These are phyloP conservation scores for Coturnix japonica DNA, from an alignment of 2,113 vertebrate species.

Conservation along the genomic window DNA sequence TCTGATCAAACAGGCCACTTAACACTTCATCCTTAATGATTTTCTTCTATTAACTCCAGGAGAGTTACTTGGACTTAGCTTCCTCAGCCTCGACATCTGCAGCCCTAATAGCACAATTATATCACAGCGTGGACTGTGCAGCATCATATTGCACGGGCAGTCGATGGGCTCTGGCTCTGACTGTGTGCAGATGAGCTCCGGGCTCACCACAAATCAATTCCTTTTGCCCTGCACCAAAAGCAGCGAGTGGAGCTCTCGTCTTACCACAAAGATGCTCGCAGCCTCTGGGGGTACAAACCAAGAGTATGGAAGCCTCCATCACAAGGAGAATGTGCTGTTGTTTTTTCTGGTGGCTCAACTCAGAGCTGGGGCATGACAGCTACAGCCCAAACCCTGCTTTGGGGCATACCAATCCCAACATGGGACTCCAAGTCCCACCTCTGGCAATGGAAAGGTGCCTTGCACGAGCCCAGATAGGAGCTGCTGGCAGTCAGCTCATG, in stretches of 20 bases:
- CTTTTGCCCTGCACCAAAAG: conserved; percentile 36
- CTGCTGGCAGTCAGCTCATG: background rate
- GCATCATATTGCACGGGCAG: conserved; percentile 3
- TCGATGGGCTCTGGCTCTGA: conserved; percentile 36
- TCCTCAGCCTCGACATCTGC: background rate
- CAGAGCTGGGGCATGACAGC: fast-evolving
- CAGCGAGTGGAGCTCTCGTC: conserved; percentile 25
- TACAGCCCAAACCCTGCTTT: background rate
- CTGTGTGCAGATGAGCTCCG: conserved; percentile 6
- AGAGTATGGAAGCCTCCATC: background rate
- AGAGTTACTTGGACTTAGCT: background rate
- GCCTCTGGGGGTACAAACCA: background rate
- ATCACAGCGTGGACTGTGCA: background rate
- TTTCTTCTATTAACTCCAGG: background rate
- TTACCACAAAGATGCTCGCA: background rate
- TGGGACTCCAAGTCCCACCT: background rate
- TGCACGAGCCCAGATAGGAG: background rate
- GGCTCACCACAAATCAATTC: conserved; percentile 57
- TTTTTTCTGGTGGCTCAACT: background rate
- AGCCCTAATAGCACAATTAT: conserved; percentile 32
- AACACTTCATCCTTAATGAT: conserved; percentile 8
- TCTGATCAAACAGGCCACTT: conserved; percentile 2
- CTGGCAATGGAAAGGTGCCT: background rate
- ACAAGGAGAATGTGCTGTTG: conserved; percentile 16
- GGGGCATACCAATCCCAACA: background rate